Conservation (phyloP, 2,797 vertebrate genomes). For the Threskiornis aethiopicus region DNA sequence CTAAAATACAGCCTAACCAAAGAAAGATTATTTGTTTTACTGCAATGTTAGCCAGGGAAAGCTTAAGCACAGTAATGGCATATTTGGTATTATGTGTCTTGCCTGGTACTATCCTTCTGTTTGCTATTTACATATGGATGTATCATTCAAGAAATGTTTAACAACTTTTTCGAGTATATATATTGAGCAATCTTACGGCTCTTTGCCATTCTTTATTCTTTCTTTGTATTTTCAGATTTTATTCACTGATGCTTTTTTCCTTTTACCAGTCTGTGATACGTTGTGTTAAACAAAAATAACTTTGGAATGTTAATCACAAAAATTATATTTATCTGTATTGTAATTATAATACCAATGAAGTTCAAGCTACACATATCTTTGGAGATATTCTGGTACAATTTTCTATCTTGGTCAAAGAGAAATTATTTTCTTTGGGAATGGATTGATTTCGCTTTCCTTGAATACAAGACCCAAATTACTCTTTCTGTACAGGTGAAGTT, state of each 20-base stretch:
- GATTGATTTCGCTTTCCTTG: background rate
- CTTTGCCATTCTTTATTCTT: background rate
- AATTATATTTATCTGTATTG: background rate
- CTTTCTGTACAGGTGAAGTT: conserved; percentile 71
- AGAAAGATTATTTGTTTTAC: background rate
- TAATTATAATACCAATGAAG: background rate
- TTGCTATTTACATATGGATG: background rate
- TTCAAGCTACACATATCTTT: background rate
- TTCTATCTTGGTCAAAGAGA: background rate
- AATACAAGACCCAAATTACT: background rate
- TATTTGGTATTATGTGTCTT: background rate
- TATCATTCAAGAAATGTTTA: background rate
- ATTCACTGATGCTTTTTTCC: background rate
- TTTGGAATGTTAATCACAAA: background rate
- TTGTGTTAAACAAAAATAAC: background rate
- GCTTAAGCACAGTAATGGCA: background rate
- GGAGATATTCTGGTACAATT: background rate
- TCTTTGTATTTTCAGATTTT: background rate
- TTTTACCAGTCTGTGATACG: background rate
- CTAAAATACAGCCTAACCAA: background rate
- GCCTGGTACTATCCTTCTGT: background rate
- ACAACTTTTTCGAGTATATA: background rate
- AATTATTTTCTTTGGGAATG: background rate
- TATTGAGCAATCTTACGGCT: background rate
- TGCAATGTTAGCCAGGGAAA: background rate